Conservation (phyloP, 2,888 invertebrate species). For the Diogma glabrata region DNA sequence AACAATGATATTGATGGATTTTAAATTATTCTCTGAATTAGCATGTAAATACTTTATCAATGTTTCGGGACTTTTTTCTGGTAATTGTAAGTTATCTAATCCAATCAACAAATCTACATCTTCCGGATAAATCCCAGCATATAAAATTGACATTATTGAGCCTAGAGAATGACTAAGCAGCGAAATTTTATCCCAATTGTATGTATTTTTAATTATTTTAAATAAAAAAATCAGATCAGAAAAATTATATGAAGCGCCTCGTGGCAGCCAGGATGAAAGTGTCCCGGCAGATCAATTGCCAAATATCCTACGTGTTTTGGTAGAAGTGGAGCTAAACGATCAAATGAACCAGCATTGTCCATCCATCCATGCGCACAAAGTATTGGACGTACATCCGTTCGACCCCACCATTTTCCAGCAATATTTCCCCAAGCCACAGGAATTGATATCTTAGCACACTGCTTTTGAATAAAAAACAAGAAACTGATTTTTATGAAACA, state of each 20-base stretch:
- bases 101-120: constrained; percentile 33
- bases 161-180: constrained; percentile 60
- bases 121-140: constrained; percentile 44
- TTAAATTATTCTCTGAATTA: constrained; percentile 26
- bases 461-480: too few species aligned
- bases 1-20: constrained; percentile 9
- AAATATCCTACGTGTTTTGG: constrained; percentile 40
- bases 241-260: constrained; percentile 40
- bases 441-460: too few species aligned
- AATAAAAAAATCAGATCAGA: constrained; percentile 39
- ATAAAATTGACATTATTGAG: constrained; percentile 47
- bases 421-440: too few species aligned
- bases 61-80: constrained; percentile 11
- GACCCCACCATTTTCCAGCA: constrained; percentile 60
- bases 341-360: constrained; percentile 69
- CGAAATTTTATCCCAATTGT: constrained; percentile 57
- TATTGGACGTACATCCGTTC: constrained; percentile 46
- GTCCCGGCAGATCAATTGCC: constrained; percentile 58
- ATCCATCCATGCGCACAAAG: constrained; percentile 67
- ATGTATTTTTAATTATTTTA: constrained; percentile 47
- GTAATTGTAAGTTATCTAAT: constrained; percentile 30
- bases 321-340: constrained; percentile 51
- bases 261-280: constrained; percentile 55
- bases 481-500: too few species aligned
- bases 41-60: constrained; percentile 36